These are phyloP conservation scores for Eremophila alpestris DNA, from an alignment of 2,797 vertebrate genomes.

Conservation along the genomic window DNA sequence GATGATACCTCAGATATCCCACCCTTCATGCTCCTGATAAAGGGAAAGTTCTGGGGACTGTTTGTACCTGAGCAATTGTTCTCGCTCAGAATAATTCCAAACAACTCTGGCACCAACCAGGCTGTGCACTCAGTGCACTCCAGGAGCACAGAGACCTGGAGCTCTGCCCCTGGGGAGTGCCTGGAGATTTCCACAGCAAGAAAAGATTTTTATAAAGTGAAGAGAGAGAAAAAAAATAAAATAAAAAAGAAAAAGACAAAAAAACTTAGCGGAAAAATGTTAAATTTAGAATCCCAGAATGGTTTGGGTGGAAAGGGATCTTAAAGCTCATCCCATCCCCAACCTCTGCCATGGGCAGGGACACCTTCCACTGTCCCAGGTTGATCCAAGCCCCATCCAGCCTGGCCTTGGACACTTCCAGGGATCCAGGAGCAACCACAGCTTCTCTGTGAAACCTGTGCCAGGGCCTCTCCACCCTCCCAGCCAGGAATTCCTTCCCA, in stretches of 20 bases:
- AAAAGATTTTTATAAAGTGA: not conserved
- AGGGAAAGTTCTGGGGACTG: not conserved
- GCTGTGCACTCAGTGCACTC: not conserved
- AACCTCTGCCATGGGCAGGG: not conserved
- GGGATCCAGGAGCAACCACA: not conserved
- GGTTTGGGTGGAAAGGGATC: not conserved
- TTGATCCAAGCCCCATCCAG: rapidly evolving
- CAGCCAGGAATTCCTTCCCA: rapidly evolving
- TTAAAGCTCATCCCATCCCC: rapidly evolving
- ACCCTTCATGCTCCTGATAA: not conserved
- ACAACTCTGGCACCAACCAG: not conserved
- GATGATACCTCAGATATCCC: not conserved
- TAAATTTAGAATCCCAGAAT: not conserved
- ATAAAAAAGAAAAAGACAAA: not conserved
- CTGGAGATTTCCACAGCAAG: rapidly evolving
- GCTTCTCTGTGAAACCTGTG: not conserved
- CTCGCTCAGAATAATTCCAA: not conserved
- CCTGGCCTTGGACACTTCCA: not conserved
- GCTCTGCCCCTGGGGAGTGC: not conserved
- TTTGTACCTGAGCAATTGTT: not conserved
- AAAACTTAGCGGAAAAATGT: rapidly evolving
- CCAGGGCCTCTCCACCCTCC: rapidly evolving
- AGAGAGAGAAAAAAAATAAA: rapidly evolving
- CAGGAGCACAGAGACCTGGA: not conserved
- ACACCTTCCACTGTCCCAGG: rapidly evolving